Evolutionary conservation across 2,888 invertebrate genomes (phyloP).

Genomic region (Andrena flavipes): DNA sequence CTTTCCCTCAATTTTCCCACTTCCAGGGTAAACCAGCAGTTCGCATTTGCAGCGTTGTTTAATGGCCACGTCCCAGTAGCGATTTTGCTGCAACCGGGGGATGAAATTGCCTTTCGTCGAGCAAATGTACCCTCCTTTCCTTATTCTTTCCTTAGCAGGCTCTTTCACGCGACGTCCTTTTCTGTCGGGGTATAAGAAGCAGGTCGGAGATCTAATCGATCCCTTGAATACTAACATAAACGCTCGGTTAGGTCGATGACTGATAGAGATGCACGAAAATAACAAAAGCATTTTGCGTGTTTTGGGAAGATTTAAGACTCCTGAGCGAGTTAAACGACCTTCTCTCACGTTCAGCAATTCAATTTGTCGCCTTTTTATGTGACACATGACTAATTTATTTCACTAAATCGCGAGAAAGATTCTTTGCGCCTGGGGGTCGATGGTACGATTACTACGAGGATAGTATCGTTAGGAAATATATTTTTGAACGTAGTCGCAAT

Average conservation of each 20-base stretch:
- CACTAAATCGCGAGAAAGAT: too few species aligned
- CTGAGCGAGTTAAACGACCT: not conserved
- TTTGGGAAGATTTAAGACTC: not conserved
- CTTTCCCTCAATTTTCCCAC: too few species aligned
- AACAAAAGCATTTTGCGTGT: not conserved
- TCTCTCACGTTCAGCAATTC: not conserved
- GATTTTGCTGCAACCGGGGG: not conserved
- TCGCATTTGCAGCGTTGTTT: too few species aligned
- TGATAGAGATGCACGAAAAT: not conserved
- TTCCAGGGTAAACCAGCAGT: too few species aligned
- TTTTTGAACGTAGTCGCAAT: too few species aligned
- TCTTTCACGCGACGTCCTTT: constrained; percentile 17
- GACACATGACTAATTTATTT: not conserved
- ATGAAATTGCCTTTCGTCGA: constrained; percentile 19
- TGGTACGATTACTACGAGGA: too few species aligned
- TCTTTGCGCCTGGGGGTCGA: too few species aligned
- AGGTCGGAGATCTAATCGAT: constrained; percentile 49
- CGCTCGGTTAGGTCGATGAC: constrained; percentile 75
- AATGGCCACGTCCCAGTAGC: too few species aligned
- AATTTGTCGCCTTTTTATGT: not conserved
- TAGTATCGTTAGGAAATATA: too few species aligned
- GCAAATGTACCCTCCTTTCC: not conserved
- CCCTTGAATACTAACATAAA: constrained; percentile 70
- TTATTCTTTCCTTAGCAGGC: not conserved
- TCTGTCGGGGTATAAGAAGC: constrained; percentile 21